Conservation (phyloP, 2,113 vertebrate genomes). For the Platysternon megacephalum region DNA sequence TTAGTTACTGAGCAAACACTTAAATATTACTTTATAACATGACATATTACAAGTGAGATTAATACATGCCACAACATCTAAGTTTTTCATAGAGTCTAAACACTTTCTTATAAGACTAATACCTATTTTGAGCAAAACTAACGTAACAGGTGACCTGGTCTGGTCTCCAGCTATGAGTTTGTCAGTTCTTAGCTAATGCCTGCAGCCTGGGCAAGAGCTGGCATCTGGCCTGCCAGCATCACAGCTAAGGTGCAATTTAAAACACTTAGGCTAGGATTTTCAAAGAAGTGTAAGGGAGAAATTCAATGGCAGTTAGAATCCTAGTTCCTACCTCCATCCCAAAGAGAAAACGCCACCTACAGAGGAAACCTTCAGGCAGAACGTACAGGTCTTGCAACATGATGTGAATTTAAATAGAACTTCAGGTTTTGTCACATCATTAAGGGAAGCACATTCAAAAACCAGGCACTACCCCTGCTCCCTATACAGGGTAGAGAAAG, state of each 20-base stretch:
- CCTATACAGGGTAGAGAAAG: background rate
- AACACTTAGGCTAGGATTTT: background rate
- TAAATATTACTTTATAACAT: too few relatives aligned
- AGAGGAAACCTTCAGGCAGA: background rate
- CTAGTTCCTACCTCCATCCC: background rate
- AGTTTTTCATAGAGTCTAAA: background rate
- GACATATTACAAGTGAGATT: background rate
- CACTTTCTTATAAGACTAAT: background rate
- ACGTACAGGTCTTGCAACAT: background rate
- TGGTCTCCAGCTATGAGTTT: too few relatives aligned
- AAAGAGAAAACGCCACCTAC: background rate
- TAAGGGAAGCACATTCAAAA: background rate
- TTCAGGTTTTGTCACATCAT: background rate
- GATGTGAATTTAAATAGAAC: background rate
- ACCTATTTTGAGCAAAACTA: too few relatives aligned
- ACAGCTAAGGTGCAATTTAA: background rate
- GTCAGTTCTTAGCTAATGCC: background rate
- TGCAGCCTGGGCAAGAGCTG: background rate
- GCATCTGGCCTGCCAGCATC: background rate
- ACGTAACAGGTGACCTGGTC: too few relatives aligned
- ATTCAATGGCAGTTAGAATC: too few relatives aligned
- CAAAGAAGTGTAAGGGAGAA: too few relatives aligned
- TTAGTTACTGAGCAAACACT: background rate
- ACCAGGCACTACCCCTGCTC: background rate
- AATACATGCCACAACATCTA: background rate